Evolutionary conservation across 2,888 invertebrate genomes (phyloP).

Genomic region (Tridacna crocea): DNA sequence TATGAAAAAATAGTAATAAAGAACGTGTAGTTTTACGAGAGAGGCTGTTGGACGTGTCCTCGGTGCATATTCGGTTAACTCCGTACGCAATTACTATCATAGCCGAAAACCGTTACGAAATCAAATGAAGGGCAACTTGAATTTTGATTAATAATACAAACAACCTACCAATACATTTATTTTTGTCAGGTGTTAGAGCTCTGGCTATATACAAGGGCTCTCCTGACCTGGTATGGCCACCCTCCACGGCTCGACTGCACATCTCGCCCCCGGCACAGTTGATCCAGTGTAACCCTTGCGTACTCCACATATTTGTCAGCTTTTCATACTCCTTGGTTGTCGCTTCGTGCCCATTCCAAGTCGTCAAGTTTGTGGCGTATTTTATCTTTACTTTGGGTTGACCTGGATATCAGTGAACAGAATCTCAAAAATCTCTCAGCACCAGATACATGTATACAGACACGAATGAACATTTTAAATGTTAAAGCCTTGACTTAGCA

Average conservation of each 20-base stretch:
- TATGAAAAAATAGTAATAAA: too few relatives aligned
- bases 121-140: too few relatives aligned
- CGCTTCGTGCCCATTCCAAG: slow-evolving; percentile 24
- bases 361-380: slow-evolving; percentile 4
- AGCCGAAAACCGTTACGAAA: too few relatives aligned
- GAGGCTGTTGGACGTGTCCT: too few relatives aligned
- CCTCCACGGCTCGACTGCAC: slow-evolving; percentile 52
- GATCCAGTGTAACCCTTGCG: slow-evolving; percentile 49
- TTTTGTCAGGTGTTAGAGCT: slow-evolving; percentile 39
- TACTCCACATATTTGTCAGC: slow-evolving; percentile 34
- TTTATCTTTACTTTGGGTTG: not conserved
- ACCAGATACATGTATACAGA: not conserved
- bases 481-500: too few relatives aligned
- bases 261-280: slow-evolving; percentile 49
- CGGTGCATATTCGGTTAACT: too few relatives aligned
- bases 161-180: slow-evolving; percentile 42
- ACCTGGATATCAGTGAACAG: not conserved
- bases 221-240: slow-evolving; percentile 48
- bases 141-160: too few relatives aligned
- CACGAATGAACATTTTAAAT: too few relatives aligned
- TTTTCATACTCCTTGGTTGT: slow-evolving; percentile 19
- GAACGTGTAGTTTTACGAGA: too few relatives aligned
- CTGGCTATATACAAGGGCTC: slow-evolving; percentile 60
- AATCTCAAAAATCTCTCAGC: not conserved
- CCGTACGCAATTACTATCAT: too few relatives aligned